Evolutionary conservation across 2,797 vertebrate genomes (phyloP).

Genomic region (Sebastes matsubarae): DNA sequence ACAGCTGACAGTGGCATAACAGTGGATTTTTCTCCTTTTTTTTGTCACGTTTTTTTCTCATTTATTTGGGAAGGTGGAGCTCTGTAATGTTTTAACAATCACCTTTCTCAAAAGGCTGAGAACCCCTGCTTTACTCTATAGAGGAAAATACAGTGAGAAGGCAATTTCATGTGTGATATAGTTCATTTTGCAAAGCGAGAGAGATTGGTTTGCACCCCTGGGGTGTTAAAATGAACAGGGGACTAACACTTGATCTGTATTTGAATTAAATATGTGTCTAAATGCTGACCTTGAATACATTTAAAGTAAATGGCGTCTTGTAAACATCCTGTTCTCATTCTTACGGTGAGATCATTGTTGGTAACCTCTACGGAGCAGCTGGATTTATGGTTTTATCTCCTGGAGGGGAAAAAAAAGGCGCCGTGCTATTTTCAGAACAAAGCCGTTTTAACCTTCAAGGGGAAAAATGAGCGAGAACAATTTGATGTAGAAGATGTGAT

Average conservation of each 20-base stretch:
- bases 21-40: no score
- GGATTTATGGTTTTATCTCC: slow-evolving; percentile 6
- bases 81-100: no score
- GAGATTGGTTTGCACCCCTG: background rate
- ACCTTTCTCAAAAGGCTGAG: no score
- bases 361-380: background rate
- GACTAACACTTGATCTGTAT: background rate
- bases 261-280: background rate
- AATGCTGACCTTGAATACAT: slow-evolving; percentile 2
- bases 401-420: background rate
- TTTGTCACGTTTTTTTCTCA: no score
- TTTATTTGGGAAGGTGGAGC: no score
- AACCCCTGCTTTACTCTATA: no score
- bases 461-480: background rate
- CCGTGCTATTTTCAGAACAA: background rate
- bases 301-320: background rate
- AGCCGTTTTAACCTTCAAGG: slow-evolving; percentile 9
- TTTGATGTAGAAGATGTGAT: background rate
- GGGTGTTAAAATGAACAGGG: background rate
- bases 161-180: background rate
- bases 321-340: background rate
- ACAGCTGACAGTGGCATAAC: no score
- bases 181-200: background rate
- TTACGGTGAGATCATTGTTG: background rate
- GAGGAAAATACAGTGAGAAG: background rate